Conservation (phyloP, 1,140 invertebrate species). For the Papilio polytes region DNA sequence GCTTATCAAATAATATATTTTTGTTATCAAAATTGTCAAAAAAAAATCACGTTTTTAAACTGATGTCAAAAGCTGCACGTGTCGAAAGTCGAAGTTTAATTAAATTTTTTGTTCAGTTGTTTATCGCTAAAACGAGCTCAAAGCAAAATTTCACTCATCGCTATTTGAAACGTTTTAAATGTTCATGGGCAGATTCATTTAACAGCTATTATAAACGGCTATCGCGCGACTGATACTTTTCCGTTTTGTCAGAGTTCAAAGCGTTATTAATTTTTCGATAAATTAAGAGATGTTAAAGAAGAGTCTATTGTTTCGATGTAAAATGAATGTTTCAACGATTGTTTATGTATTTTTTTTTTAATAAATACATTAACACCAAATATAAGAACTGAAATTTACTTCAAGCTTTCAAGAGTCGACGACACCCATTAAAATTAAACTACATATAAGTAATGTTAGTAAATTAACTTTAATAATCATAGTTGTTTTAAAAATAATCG, state of each 20-base stretch:
- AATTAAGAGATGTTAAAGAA: neutral
- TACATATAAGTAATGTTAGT: too few relatives aligned
- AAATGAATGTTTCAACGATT: neutral
- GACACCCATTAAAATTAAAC: too few relatives aligned
- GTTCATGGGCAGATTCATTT: constrained; percentile 30
- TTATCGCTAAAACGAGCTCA: constrained; percentile 26
- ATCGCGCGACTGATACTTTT: neutral
- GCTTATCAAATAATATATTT: too few relatives aligned
- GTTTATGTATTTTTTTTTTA: too few relatives aligned
- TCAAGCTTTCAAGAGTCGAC: too few relatives aligned
- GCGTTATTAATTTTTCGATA: neutral
- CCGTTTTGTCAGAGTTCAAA: constrained; percentile 14
- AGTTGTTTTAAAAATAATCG: too few relatives aligned
- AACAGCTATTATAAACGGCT: constrained; percentile 1
- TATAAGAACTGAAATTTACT: too few relatives aligned
- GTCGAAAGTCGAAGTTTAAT: constrained; percentile 22
- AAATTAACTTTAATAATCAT: too few relatives aligned
- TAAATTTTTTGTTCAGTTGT: constrained; percentile 31
- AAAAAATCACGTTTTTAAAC: neutral
- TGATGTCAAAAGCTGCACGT: neutral
- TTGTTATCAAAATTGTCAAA: neutral
- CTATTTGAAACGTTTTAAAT: constrained; percentile 36
- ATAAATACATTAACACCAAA: too few relatives aligned
- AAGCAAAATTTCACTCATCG: constrained; percentile 25
- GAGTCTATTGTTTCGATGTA: neutral